Percentiles rank a stretch among this genome's conserved stretches.
phyloP scores from a whole-genome alignment of 2,797 vertebrate genomes.

The Dromococcyx pavoninus region DNA sequence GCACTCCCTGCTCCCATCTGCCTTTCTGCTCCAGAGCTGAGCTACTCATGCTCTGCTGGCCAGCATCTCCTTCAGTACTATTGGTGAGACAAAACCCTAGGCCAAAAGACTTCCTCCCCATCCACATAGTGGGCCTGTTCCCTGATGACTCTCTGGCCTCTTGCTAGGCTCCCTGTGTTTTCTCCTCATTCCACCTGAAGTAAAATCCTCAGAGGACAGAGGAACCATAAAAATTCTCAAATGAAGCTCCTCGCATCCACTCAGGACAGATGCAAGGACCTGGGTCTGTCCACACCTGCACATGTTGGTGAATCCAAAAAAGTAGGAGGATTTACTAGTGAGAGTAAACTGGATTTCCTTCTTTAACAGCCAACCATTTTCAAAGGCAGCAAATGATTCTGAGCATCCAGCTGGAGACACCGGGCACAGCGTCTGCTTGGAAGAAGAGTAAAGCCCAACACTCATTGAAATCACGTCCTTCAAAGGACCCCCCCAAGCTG shows the following conservation, averaged over 20 bases:
- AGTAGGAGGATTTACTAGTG: neutral
- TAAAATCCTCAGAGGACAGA: neutral
- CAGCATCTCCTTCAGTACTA: neutral
- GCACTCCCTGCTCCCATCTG: neutral
- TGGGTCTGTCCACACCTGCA: neutral
- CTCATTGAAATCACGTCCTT: neutral
- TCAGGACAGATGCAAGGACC: fast-evolving
- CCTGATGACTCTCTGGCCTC: neutral
- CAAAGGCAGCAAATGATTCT: neutral
- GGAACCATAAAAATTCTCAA: neutral
- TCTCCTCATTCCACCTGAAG: neutral
- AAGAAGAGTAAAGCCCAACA: neutral
- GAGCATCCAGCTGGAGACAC: neutral
- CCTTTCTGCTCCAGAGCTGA: neutral
- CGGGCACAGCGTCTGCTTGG: neutral
- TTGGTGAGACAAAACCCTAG: fast-evolving
- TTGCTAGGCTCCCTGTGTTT: neutral
- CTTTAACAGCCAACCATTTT: neutral
- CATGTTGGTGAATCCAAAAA: fast-evolving
- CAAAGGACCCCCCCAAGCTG: neutral
- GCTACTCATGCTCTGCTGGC: neutral
- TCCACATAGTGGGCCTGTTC: neutral
- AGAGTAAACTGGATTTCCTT: neutral
- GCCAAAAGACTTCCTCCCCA: neutral
- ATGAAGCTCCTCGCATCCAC: neutral